Percentiles rank a stretch among this genome's conserved stretches.
phyloP scores from a whole-genome alignment of 2,113 vertebrate genomes.

The Tetrax tetrax region DNA sequence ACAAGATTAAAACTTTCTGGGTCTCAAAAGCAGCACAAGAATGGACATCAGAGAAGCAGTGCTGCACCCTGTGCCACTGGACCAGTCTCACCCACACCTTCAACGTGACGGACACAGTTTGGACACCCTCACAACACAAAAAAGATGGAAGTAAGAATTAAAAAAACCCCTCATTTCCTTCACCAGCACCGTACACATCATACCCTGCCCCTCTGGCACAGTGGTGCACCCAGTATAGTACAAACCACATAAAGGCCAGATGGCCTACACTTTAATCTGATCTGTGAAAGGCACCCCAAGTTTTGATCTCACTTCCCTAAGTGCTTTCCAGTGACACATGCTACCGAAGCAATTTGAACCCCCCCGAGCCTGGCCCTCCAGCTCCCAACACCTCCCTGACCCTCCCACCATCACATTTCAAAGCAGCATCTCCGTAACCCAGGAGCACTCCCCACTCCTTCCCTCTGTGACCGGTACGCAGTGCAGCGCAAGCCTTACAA shows the following conservation, averaged over 20 bases:
- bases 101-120: neutral
- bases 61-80: neutral
- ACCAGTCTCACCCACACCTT: neutral
- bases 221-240: neutral
- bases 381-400: neutral
- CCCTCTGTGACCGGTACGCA: accelerated
- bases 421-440: neutral
- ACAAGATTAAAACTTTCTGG: neutral
- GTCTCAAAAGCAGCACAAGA: neutral
- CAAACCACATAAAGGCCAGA: accelerated
- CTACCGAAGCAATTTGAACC: accelerated
- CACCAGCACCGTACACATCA: neutral
- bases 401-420: neutral
- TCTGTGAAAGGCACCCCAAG: neutral
- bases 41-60: neutral
- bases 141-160: neutral
- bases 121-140: neutral
- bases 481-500: neutral
- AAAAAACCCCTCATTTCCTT: neutral
- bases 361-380: accelerated
- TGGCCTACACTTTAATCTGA: neutral
- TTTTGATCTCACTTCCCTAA: neutral
- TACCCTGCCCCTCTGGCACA: neutral
- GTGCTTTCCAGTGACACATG: neutral
- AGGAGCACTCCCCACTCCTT: neutral